Evolutionary conservation across 2,888 invertebrate species (phyloP).

Genomic region (Ectobius pallidus): DNA sequence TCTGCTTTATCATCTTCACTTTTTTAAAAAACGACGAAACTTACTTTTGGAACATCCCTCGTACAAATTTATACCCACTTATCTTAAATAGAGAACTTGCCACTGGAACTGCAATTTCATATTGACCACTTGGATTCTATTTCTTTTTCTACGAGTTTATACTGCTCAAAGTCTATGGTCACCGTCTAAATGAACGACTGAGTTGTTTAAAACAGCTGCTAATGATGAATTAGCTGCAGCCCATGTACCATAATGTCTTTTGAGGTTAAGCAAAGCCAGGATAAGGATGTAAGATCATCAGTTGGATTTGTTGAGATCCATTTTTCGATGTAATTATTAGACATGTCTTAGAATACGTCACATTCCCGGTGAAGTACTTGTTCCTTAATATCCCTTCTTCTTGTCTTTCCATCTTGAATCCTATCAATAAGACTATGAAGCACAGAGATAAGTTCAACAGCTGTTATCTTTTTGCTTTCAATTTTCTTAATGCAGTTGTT

Average conservation of each 20-base stretch:
- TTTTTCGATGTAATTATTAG: neutral
- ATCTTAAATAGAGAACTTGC: neutral
- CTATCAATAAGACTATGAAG: neutral
- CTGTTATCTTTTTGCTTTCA: neutral
- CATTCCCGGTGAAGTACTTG: neutral
- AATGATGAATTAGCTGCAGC: neutral
- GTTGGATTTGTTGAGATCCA: neutral
- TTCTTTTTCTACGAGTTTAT: neutral
- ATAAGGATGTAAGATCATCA: neutral
- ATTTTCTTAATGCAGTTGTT: neutral
- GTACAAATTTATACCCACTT: neutral
- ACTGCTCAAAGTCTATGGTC: neutral
- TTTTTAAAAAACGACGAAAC: no score
- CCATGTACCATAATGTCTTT: neutral
- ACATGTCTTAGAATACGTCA: neutral
- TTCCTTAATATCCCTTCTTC: neutral
- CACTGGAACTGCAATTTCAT: neutral
- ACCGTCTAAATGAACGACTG: no score
- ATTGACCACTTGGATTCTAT: neutral
- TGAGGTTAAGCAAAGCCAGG: neutral
- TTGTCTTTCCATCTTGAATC: neutral
- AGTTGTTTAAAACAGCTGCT: neutral
- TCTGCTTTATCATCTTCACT: no score
- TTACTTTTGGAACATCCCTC: no score
- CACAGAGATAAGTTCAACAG: neutral